Conservation (phyloP, 2,113 vertebrate species). For the Alexandromys fortis region DNA sequence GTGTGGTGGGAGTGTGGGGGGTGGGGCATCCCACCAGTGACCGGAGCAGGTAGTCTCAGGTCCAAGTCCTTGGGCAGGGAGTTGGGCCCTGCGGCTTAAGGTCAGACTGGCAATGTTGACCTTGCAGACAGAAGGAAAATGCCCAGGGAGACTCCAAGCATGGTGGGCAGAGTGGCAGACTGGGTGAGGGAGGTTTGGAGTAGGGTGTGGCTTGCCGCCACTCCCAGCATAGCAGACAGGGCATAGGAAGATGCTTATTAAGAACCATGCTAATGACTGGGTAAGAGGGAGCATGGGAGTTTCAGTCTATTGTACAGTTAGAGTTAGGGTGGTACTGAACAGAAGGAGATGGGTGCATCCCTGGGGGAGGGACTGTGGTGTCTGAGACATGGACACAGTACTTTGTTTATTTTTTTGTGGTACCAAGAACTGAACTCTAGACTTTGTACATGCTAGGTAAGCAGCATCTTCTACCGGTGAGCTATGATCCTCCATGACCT, state of each 20-base stretch:
- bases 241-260: not conserved
- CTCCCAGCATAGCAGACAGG: not conserved
- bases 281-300: not conserved
- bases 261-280: not conserved
- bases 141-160: not conserved
- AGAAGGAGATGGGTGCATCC: fast-evolving
- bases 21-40: not conserved
- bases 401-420: not conserved
- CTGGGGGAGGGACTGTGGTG: fast-evolving
- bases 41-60: slow-evolving; percentile 36
- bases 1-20: not conserved
- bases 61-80: slow-evolving; percentile 2
- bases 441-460: not conserved
- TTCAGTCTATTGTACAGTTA: fast-evolving
- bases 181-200: not conserved
- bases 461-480: not conserved
- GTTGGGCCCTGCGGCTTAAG: not conserved
- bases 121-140: slow-evolving; percentile 12
- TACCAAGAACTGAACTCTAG: not conserved
- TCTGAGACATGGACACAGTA: fast-evolving
- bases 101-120: not conserved
- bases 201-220: not conserved
- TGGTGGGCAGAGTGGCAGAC: fast-evolving
- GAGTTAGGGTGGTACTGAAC: too few species aligned
- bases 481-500: too few species aligned